Evolutionary conservation across 1,140 invertebrate species (phyloP).

Genomic region (Conopomorpha cramerella): DNA sequence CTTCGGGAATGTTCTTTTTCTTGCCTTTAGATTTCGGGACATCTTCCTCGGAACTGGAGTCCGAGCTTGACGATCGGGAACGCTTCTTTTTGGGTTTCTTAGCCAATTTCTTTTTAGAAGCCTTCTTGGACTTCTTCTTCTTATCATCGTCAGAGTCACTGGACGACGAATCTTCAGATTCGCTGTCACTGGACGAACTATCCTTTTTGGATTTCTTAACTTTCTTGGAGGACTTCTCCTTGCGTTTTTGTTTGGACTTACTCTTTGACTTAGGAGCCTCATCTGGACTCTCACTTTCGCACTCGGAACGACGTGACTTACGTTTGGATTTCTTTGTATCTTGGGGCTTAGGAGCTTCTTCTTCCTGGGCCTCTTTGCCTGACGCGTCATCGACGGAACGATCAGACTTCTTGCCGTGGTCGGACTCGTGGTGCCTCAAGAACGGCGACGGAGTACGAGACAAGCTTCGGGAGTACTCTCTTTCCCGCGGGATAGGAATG

Average conservation of each 20-base stretch:
- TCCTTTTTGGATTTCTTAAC: constrained; percentile 59
- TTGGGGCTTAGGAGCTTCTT: constrained; percentile 27
- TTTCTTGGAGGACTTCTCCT: constrained; percentile 50
- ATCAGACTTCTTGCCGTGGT: constrained; percentile 51
- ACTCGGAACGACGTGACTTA: constrained; percentile 38
- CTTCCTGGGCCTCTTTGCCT: constrained; percentile 37
- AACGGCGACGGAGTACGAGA: constrained; percentile 81
- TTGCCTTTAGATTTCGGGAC: constrained; percentile 53
- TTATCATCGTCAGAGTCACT: constrained; percentile 66
- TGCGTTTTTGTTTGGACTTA: constrained; percentile 53
- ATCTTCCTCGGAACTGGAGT: constrained; percentile 67
- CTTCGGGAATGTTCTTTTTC: constrained; percentile 51
- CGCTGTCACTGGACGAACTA: constrained; percentile 59
- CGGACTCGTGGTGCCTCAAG: constrained; percentile 76
- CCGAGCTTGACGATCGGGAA: constrained; percentile 56
- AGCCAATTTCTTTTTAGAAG: constrained; percentile 46
- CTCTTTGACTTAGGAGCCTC: constrained; percentile 45
- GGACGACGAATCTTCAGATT: constrained; percentile 65
- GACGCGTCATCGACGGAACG: constrained; percentile 38
- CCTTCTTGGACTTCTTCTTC: constrained; percentile 64
- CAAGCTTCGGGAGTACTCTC: constrained; percentile 69
- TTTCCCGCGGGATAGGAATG: constrained; percentile 27
- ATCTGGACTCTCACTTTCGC: constrained; percentile 49
- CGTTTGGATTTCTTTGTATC: constrained; percentile 41
- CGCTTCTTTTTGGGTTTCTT: constrained; percentile 56